Evolutionary conservation across 2,797 vertebrate genomes (phyloP).

Genomic region (Phrynocephalus vlangalii): DNA sequence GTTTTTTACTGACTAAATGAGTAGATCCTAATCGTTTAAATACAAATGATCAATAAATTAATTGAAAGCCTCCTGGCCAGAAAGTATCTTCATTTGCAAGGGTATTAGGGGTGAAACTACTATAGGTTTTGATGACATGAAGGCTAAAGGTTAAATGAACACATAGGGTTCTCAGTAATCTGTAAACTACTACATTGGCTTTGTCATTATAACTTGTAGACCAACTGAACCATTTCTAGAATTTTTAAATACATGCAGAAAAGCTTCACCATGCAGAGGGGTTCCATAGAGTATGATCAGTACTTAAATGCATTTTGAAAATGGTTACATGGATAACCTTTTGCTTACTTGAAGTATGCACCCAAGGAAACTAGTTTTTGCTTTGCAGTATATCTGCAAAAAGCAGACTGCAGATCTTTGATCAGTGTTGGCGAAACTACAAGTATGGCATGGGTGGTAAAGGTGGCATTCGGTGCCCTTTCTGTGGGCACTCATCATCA

Average conservation of each 20-base stretch:
- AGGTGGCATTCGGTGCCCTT: too few relatives aligned
- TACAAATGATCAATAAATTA: conserved; percentile 78
- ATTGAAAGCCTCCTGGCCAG: conserved; percentile 78
- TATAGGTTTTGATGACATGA: conserved; percentile 76
- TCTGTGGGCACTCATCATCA: too few relatives aligned
- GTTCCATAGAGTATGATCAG: neutral
- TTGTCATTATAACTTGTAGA: conserved; percentile 64
- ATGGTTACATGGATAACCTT: neutral
- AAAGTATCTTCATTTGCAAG: conserved; percentile 75
- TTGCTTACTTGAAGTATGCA: too few relatives aligned
- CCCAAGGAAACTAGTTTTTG: too few relatives aligned
- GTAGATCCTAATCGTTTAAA: conserved; percentile 81
- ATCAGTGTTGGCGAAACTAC: too few relatives aligned
- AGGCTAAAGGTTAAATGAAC: conserved; percentile 82
- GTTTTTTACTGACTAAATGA: conserved; percentile 79
- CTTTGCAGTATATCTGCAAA: too few relatives aligned
- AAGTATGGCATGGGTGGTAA: too few relatives aligned
- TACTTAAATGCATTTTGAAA: conserved; percentile 1
- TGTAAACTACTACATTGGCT: conserved; percentile 75
- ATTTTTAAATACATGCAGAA: neutral
- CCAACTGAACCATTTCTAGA: conserved; percentile 26
- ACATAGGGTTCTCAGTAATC: conserved; percentile 79
- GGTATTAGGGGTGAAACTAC: conserved; percentile 73
- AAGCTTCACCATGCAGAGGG: neutral
- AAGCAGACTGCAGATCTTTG: neutral